Evolutionary conservation across 2,888 invertebrate species (phyloP).

Genomic region (Pemphredon lugubris): DNA sequence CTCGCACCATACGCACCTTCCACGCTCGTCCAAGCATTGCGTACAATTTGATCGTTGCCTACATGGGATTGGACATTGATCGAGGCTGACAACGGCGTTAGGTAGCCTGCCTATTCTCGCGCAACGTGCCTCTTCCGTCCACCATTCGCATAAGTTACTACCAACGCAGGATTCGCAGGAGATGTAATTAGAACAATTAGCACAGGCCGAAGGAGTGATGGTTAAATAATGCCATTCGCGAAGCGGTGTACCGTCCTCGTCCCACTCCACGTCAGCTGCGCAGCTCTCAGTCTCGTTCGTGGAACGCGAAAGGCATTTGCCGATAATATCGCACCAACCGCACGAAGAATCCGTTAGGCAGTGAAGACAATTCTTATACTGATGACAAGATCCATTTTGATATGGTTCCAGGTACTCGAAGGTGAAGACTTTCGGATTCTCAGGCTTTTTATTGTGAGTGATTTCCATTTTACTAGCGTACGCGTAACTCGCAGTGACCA

Average conservation of each 20-base stretch:
- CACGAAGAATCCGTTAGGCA: constrained; percentile 94
- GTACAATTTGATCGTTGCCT: constrained; percentile 89
- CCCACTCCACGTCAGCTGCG: constrained; percentile 81
- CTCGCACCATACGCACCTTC: constrained; percentile 97
- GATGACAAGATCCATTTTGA: constrained; percentile 89
- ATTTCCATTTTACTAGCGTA: constrained; percentile 89
- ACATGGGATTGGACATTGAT: constrained; percentile 91
- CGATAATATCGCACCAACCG: constrained; percentile 94
- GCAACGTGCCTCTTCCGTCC: constrained; percentile 93
- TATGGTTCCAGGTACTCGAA: constrained; percentile 95
- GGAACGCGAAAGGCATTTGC: constrained; percentile 86
- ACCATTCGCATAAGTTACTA: constrained; percentile 93
- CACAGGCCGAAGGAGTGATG: constrained; percentile 90
- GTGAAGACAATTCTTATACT: constrained; percentile 91
- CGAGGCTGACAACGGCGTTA: constrained; percentile 85
- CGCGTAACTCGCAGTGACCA: constrained; percentile 78
- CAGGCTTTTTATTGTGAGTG: constrained; percentile 88
- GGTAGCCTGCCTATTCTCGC: constrained; percentile 88
- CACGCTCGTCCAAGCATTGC: constrained; percentile 91
- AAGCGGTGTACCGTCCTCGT: constrained; percentile 82
- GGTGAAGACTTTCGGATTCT: constrained; percentile 91
- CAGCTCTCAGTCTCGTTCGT: constrained; percentile 87
- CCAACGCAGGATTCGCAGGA: constrained; percentile 92
- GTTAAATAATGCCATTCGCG: constrained; percentile 91
- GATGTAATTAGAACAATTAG: constrained; percentile 94